Conservation (phyloP, 2,113 vertebrate species). For the Campylomormyrus numenius region DNA sequence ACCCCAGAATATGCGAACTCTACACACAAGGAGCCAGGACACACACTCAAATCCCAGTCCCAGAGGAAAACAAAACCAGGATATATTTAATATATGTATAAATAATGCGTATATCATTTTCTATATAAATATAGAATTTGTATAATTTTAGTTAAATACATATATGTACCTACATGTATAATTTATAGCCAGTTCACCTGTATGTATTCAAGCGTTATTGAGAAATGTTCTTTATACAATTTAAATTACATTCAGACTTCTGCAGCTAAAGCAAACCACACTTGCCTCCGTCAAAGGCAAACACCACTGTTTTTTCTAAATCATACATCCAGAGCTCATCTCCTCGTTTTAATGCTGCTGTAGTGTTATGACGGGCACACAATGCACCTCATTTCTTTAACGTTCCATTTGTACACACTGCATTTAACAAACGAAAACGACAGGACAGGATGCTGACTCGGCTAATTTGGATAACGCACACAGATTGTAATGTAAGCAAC, state of each 20-base stretch:
- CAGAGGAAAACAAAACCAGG: too few relatives aligned
- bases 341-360: not conserved
- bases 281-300: not conserved
- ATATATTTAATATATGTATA: not conserved
- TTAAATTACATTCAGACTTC: not conserved
- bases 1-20: not conserved
- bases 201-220: not conserved
- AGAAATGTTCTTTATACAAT: not conserved
- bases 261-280: not conserved
- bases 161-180: not conserved
- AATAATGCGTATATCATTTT: not conserved
- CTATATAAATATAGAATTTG: not conserved
- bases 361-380: not conserved
- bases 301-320: not conserved
- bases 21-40: not conserved
- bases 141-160: not conserved
- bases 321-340: not conserved
- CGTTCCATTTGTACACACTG: not conserved
- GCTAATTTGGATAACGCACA: not conserved
- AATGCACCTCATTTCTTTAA: not conserved
- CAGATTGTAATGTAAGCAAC: not conserved
- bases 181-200: not conserved
- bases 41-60: too few relatives aligned
- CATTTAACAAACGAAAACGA: not conserved
- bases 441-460: not conserved